A percentile compares a stretch with the other conserved stretches of the same genome.
These are phyloP conservation scores for Falco novaeseelandiae DNA, from an alignment of 2,797 vertebrate species.

Conservation along the genomic window DNA sequence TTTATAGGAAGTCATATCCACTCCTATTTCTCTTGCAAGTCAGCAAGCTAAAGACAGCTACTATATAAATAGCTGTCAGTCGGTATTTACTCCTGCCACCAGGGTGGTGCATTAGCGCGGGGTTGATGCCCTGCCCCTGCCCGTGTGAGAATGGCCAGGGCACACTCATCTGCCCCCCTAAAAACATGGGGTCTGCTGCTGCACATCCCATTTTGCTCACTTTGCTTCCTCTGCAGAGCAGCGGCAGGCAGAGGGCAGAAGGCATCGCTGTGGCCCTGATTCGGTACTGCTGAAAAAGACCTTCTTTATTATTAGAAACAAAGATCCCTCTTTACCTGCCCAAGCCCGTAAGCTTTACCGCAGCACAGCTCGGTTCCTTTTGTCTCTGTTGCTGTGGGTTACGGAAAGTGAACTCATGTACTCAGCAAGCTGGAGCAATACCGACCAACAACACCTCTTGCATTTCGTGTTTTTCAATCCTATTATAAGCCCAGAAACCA, in stretches of 20 bases:
- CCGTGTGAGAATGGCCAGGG: neutral
- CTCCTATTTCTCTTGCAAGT: neutral
- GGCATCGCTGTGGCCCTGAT: neutral
- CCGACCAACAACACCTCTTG: neutral
- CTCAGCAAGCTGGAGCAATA: neutral
- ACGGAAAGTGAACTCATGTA: neutral
- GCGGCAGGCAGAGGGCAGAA: neutral
- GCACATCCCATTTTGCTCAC: neutral
- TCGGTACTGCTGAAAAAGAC: neutral
- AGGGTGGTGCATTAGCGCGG: fast-evolving
- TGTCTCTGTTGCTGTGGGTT: conserved; percentile 54
- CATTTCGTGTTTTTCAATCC: neutral
- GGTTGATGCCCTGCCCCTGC: neutral
- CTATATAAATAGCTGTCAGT: conserved; percentile 34
- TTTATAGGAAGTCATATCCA: neutral
- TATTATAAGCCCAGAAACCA: conserved; percentile 31
- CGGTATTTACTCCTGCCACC: neutral
- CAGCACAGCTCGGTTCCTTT: neutral
- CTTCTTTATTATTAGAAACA: neutral
- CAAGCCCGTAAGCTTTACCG: neutral
- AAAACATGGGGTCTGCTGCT: neutral
- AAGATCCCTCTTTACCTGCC: neutral
- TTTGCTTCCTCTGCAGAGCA: neutral
- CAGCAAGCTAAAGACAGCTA: neutral
- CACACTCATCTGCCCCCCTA: neutral